A percentile compares a stretch with the other conserved stretches of the same genome.
These are phyloP conservation scores for Schizaphis graminum DNA, from an alignment of 2,888 invertebrate species.

Conservation along the genomic window DNA sequence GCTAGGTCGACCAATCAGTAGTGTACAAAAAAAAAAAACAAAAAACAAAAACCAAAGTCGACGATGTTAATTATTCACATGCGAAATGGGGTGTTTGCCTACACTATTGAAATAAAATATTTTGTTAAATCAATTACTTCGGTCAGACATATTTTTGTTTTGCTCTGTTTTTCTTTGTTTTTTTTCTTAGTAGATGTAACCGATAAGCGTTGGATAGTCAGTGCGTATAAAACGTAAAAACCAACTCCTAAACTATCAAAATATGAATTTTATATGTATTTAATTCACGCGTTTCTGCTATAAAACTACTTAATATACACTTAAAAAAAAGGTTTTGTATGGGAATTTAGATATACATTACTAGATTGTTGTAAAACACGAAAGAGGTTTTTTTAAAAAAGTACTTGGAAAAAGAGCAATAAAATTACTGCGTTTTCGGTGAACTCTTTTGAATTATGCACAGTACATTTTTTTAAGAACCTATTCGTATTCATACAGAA, in stretches of 20 bases:
- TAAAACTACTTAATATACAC: slow-evolving; percentile 44
- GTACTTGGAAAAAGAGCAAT: slow-evolving; percentile 31
- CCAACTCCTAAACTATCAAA: background rate
- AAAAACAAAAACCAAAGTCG: background rate
- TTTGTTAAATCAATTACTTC: background rate
- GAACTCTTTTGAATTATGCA: slow-evolving; percentile 56
- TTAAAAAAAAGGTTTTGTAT: slow-evolving; percentile 34
- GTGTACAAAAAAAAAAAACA: background rate
- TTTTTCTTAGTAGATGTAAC: background rate
- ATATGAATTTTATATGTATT: slow-evolving; percentile 27
- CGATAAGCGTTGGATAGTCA: background rate
- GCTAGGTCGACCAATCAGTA: background rate
- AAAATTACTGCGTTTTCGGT: slow-evolving; percentile 44
- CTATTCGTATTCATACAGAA: slow-evolving; percentile 46
- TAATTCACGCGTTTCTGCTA: slow-evolving; percentile 43
- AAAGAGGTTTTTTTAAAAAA: slow-evolving; percentile 15
- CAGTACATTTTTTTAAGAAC: slow-evolving; percentile 28
- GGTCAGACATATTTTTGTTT: background rate
- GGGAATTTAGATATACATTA: slow-evolving; percentile 43
- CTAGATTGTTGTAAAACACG: slow-evolving; percentile 58
- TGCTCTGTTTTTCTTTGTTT: background rate
- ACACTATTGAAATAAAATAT: background rate
- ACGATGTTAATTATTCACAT: background rate
- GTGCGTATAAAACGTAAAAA: background rate
- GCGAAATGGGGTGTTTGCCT: background rate